These are phyloP conservation scores for Chiroxiphia lanceolata DNA, from an alignment of 2,797 vertebrate genomes.

Conservation along the genomic window DNA sequence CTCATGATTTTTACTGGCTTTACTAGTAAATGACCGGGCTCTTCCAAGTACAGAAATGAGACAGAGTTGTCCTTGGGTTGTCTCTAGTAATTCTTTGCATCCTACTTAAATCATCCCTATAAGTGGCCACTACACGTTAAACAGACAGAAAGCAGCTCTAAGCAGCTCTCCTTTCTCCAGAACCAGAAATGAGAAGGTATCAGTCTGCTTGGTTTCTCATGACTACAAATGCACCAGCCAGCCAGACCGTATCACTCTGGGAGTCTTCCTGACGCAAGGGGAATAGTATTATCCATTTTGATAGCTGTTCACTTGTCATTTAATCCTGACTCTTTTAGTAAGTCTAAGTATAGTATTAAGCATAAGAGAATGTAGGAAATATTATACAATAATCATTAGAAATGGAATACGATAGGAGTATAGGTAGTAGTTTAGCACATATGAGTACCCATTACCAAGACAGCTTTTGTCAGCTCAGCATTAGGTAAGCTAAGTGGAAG, in stretches of 20 bases:
- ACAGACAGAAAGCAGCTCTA: background rate
- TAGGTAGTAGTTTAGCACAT: constrained; percentile 23
- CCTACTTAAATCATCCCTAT: background rate
- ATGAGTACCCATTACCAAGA: constrained; percentile 54
- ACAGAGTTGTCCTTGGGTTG: background rate
- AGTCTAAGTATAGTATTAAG: constrained; percentile 60
- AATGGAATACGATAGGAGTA: constrained; percentile 42
- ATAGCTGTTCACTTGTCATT: constrained; percentile 56
- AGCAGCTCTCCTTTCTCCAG: background rate
- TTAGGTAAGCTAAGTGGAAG: constrained; percentile 52
- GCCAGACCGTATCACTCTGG: background rate
- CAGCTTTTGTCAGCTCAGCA: constrained; percentile 63
- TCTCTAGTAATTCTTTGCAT: background rate
- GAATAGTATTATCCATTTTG: constrained; percentile 7
- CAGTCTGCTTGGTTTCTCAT: background rate
- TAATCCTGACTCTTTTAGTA: constrained; percentile 57
- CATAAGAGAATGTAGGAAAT: constrained; percentile 54
- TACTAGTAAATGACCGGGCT: background rate
- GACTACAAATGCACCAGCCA: background rate
- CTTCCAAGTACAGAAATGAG: background rate
- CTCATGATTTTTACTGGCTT: background rate
- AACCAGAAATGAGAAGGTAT: background rate
- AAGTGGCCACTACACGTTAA: background rate
- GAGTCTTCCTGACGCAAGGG: constrained; percentile 7
- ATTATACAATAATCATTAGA: constrained; percentile 60